Conservation (phyloP, 2,888 invertebrate species). For the Neria commutata region DNA sequence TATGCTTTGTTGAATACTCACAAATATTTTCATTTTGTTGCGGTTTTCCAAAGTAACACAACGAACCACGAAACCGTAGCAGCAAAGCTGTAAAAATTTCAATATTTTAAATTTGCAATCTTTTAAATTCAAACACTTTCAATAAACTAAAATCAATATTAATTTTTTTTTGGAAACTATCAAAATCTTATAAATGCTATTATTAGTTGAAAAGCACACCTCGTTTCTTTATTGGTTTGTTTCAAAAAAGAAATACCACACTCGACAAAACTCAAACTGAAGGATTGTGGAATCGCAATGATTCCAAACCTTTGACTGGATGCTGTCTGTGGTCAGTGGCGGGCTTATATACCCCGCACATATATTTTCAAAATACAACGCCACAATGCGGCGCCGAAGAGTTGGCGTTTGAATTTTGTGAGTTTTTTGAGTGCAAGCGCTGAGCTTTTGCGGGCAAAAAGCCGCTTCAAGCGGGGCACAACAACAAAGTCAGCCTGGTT, state of each 20-base stretch:
- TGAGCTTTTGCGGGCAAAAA: conserved; percentile 26
- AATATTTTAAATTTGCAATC: conserved; percentile 1
- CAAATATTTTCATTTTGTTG: conserved; percentile 64
- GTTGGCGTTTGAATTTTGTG: neutral
- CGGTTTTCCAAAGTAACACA: conserved; percentile 28
- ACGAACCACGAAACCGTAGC: conserved; percentile 32
- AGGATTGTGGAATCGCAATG: conserved; percentile 62
- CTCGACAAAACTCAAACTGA: conserved; percentile 40
- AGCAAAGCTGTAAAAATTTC: conserved; percentile 22
- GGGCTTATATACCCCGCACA: conserved; percentile 62
- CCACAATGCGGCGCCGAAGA: conserved; percentile 24
- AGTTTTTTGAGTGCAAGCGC: conserved; percentile 12
- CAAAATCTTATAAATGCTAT: conserved; percentile 1
- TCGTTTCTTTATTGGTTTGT: neutral
- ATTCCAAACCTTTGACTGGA: conserved; percentile 64
- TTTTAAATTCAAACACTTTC: conserved; percentile 12
- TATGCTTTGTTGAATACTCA: conserved; percentile 59
- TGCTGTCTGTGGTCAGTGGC: conserved; percentile 62
- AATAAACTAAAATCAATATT: neutral
- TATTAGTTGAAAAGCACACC: neutral
- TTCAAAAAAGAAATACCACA: conserved; percentile 62
- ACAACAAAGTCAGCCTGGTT: conserved; percentile 11
- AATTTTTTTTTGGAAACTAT: neutral
- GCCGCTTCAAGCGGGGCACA: conserved; percentile 8
- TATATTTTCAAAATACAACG: conserved; percentile 50